Conservation (phyloP, 2,113 vertebrate genomes). For the Baryphthengus martii region DNA sequence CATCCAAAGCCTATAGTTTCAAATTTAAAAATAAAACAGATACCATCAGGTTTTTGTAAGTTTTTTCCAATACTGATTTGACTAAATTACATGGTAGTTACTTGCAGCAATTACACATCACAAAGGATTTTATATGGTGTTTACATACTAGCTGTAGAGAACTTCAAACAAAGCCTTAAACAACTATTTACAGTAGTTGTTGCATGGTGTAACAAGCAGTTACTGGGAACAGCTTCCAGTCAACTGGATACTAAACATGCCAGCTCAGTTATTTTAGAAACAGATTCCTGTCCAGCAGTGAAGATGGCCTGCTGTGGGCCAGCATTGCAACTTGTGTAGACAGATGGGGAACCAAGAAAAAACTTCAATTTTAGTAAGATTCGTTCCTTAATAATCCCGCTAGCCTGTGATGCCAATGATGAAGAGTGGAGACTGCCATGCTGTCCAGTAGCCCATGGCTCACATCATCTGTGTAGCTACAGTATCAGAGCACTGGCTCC, state of each 20-base stretch:
- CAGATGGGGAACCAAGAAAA: not conserved
- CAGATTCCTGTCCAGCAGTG: not conserved
- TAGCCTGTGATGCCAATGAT: not conserved
- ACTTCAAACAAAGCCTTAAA: not conserved
- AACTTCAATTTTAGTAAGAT: not conserved
- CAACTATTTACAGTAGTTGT: not conserved
- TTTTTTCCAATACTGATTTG: not conserved
- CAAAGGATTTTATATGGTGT: not conserved
- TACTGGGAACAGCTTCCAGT: not conserved
- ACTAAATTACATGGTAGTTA: not conserved
- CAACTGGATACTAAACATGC: not conserved
- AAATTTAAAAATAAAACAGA: not conserved
- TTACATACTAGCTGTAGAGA: not conserved
- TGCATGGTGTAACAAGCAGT: not conserved
- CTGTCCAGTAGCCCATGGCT: not conserved
- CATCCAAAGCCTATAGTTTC: not conserved
- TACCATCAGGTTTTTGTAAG: rapidly evolving
- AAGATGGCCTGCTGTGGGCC: not conserved
- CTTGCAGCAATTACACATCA: not conserved
- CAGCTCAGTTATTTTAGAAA: not conserved
- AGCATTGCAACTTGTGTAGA: not conserved
- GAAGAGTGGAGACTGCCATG: not conserved
- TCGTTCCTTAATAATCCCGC: not conserved
- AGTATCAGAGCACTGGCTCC: not conserved
- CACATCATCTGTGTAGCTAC: not conserved